These are phyloP conservation scores for Oligia latruncula DNA, from an alignment of 2,888 invertebrate genomes.

Conservation along the genomic window DNA sequence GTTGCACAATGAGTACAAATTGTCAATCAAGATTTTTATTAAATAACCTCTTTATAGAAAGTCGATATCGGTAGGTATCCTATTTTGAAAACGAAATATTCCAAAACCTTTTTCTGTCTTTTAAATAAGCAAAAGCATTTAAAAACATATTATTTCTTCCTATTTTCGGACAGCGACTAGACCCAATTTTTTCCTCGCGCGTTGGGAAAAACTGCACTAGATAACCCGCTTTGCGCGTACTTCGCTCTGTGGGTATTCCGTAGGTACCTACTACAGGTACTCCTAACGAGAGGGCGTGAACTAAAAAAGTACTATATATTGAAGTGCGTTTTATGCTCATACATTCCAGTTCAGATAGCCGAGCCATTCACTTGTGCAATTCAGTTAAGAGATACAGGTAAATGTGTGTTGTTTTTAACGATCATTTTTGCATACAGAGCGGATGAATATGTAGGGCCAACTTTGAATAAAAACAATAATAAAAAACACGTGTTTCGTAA, in stretches of 20 bases:
- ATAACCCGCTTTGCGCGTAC: slow-evolving; percentile 10
- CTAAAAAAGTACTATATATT: slow-evolving; percentile 56
- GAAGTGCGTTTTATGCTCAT: slow-evolving; percentile 33
- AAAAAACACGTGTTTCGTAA: neutral
- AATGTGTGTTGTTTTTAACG: slow-evolving; percentile 25
- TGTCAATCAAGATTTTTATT: neutral
- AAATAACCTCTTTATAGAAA: neutral
- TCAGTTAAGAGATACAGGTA: slow-evolving; percentile 44
- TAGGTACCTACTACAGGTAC: slow-evolving; percentile 11
- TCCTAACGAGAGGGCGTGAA: slow-evolving; percentile 14
- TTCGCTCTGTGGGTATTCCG: slow-evolving; percentile 44
- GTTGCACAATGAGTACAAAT: neutral
- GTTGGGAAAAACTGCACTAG: slow-evolving; percentile 3
- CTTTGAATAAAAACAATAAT: neutral
- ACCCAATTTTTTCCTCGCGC: neutral
- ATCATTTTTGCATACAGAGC: neutral
- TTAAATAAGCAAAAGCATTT: too few relatives aligned
- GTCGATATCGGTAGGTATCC: too few relatives aligned
- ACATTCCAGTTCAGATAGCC: slow-evolving; percentile 52
- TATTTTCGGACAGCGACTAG: neutral
- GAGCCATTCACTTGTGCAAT: slow-evolving; percentile 40
- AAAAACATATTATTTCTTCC: neutral
- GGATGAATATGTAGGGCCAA: neutral
- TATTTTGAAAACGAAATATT: neutral
- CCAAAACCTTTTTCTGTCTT: too few relatives aligned